Conservation (phyloP, 1,140 invertebrate species). For the Aphaenogaster rudis region DNA sequence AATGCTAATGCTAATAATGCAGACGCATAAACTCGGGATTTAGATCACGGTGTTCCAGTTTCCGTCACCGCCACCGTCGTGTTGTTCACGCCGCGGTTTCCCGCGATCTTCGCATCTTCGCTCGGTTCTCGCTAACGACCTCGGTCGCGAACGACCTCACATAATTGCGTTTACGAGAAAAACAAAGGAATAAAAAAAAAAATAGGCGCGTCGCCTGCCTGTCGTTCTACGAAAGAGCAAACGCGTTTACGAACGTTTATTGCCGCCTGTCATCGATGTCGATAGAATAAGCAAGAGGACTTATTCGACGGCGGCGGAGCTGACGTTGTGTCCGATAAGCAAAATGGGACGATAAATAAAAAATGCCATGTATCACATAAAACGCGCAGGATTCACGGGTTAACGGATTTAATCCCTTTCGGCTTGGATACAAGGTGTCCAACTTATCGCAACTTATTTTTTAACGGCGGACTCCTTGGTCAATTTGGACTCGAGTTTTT, state of each 20-base stretch:
- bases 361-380: slow-evolving; percentile 43
- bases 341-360: slow-evolving; percentile 52
- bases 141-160: neutral
- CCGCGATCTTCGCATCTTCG: slow-evolving; percentile 30
- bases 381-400: slow-evolving; percentile 15
- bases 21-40: slow-evolving; percentile 50
- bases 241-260: neutral
- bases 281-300: slow-evolving; percentile 17
- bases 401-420: slow-evolving; percentile 30
- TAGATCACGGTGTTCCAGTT: slow-evolving; percentile 55
- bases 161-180: neutral
- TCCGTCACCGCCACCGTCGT: slow-evolving; percentile 14
- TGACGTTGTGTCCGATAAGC: slow-evolving; percentile 41
- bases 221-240: neutral
- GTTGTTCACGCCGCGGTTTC: slow-evolving; percentile 4
- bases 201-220: neutral
- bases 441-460: neutral
- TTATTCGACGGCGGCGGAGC: slow-evolving; percentile 6
- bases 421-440: slow-evolving; percentile 12
- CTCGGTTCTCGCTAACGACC: slow-evolving; percentile 41
- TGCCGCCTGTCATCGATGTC: slow-evolving; percentile 15
- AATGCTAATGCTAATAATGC: slow-evolving; percentile 60
- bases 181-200: neutral
- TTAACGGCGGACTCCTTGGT: neutral
- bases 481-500: neutral